Evolutionary conservation across 2,113 vertebrate genomes (phyloP).

Genomic region (Gnathonemus longibarbis): DNA sequence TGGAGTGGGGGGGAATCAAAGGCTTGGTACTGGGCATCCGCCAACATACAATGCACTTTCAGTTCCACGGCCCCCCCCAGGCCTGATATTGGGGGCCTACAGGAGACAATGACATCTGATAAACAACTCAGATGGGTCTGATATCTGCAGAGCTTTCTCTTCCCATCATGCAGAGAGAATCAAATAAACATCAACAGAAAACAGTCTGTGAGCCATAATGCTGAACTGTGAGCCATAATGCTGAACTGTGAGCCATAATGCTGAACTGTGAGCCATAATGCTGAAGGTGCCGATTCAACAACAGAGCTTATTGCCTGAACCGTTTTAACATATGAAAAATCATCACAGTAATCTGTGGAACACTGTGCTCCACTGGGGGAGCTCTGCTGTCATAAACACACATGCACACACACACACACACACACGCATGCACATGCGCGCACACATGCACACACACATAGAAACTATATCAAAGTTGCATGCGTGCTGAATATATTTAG

Average conservation of each 20-base stretch:
- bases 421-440: not conserved
- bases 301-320: no score
- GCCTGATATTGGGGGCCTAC: not conserved
- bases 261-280: no score
- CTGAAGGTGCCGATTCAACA: no score
- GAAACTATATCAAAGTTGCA: not conserved
- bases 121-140: constrained; percentile 5
- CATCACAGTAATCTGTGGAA: not conserved
- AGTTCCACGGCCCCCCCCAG: not conserved
- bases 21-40: constrained; percentile 42
- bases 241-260: no score
- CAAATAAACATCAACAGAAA: constrained; percentile 61
- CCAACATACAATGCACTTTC: not conserved
- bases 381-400: no score
- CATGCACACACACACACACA: no score
- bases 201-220: constrained; percentile 42
- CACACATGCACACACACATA: not conserved
- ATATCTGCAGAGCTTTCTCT: constrained; percentile 17
- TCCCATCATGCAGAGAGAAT: constrained; percentile 31
- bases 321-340: constrained; percentile 9
- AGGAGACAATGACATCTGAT: not conserved
- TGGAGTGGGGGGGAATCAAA: constrained; percentile 34
- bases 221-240: constrained; percentile 14
- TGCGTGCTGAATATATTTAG: not conserved
- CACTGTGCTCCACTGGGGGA: no score